A percentile compares a stretch with the other conserved stretches of the same genome.
Evolutionary conservation across 2,797 vertebrate genomes (phyloP).

Genomic region (Phylloscopus collybita): DNA sequence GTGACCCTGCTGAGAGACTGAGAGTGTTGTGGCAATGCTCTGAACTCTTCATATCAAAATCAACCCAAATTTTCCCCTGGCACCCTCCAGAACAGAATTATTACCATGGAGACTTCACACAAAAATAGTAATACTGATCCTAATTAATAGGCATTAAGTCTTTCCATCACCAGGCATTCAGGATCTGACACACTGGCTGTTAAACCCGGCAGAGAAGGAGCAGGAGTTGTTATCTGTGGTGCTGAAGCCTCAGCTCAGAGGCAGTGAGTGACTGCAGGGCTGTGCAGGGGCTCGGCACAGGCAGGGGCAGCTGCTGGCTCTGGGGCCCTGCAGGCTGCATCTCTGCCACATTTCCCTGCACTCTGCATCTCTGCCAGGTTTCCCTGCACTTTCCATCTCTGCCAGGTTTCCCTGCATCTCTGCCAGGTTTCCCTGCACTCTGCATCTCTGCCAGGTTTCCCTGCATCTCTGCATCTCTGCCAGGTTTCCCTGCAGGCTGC

Average conservation of each 20-base stretch:
- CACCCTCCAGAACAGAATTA: background rate
- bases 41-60: background rate
- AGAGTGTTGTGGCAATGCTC: background rate
- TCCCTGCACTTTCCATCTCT: too few relatives aligned
- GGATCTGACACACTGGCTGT: background rate
- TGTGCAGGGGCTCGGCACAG: background rate
- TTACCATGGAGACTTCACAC: background rate
- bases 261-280: background rate
- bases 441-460: background rate
- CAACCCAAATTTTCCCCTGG: background rate
- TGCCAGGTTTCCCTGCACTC: too few relatives aligned
- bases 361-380: too few relatives aligned
- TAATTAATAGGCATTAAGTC: conserved; percentile 2
- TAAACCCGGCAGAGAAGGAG: background rate
- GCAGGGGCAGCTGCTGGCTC: background rate
- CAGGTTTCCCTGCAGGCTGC: too few relatives aligned
- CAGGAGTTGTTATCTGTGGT: background rate
- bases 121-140: background rate
- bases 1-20: background rate
- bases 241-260: background rate
- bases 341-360: background rate
- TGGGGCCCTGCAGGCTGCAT: background rate
- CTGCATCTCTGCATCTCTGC: too few relatives aligned
- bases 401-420: too few relatives aligned
- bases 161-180: background rate